Evolutionary conservation across 2,888 invertebrate species (phyloP).

Genomic region (Erpobdella octoculata): DNA sequence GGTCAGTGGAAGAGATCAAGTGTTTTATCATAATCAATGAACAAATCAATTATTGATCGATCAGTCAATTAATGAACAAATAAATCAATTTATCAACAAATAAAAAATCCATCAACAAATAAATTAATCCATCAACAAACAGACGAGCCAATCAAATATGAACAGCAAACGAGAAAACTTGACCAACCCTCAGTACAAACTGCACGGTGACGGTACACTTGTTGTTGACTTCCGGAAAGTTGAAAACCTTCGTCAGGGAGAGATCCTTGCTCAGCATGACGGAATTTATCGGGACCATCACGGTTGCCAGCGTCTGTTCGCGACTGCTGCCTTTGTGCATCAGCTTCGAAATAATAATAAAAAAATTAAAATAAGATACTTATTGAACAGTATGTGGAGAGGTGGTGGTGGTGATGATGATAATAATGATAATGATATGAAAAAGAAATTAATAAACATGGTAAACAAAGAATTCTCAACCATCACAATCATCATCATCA

Average conservation of each 20-base stretch:
- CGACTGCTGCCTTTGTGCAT: slow-evolving; percentile 25
- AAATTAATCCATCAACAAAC: not conserved
- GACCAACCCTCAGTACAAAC: slow-evolving; percentile 16
- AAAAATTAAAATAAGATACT: no score
- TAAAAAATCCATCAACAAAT: not conserved
- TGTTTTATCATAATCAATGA: not conserved
- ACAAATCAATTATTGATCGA: not conserved
- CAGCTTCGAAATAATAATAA: no score
- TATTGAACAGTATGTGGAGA: no score
- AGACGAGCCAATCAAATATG: no score
- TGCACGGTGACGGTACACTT: slow-evolving; percentile 4
- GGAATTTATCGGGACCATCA: slow-evolving; percentile 22
- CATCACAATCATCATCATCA: not conserved
- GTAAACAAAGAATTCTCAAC: not conserved
- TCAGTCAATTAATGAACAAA: not conserved
- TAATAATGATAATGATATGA: no score
- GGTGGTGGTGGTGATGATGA: no score
- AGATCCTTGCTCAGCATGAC: slow-evolving; percentile 16
- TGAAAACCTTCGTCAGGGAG: not conserved
- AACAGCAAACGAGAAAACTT: not conserved
- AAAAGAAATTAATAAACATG: not conserved
- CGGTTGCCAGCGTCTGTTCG: slow-evolving; percentile 4
- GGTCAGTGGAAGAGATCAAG: not conserved
- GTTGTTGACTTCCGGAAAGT: slow-evolving; percentile 6
- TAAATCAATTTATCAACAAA: not conserved